phyloP scores from a whole-genome alignment of 2,888 invertebrate species.

The Pseudococcus jackbeardsleyi region DNA sequence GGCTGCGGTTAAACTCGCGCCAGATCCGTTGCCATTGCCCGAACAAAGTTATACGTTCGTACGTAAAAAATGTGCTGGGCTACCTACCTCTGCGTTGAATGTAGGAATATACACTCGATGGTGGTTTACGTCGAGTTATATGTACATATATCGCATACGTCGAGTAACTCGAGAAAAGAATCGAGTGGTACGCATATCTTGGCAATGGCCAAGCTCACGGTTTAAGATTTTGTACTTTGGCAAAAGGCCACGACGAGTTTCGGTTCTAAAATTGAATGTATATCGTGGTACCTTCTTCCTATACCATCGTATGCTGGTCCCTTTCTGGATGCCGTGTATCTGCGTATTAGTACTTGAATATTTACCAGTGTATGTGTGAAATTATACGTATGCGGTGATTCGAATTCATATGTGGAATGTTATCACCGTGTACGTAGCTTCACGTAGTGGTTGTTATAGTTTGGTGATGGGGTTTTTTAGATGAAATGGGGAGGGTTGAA shows the following conservation, averaged over 20 bases:
- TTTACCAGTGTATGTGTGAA: no score
- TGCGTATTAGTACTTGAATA: no score
- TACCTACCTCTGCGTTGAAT: not conserved
- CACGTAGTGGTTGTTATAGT: no score
- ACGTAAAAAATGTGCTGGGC: not conserved
- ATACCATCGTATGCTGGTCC: not conserved
- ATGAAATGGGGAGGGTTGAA: no score
- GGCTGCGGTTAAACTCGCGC: not conserved
- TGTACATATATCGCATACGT: not conserved
- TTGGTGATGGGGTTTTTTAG: no score
- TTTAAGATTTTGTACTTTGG: conserved; percentile 56
- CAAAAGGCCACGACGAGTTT: conserved; percentile 38
- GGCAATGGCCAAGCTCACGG: conserved; percentile 51
- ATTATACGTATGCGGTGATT: no score
- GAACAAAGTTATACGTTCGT: not conserved
- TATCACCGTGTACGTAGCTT: no score
- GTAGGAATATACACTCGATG: not conserved
- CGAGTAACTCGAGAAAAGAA: conserved; percentile 31
- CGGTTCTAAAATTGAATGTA: conserved; percentile 43
- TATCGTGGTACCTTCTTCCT: not conserved
- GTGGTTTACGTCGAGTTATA: not conserved
- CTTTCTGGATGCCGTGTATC: not conserved
- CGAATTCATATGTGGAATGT: no score
- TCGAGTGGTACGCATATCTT: conserved; percentile 62
- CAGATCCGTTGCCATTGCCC: not conserved